These are phyloP conservation scores for Sinhomidia bicolor DNA, from an alignment of 2,888 invertebrate genomes.

Conservation along the genomic window DNA sequence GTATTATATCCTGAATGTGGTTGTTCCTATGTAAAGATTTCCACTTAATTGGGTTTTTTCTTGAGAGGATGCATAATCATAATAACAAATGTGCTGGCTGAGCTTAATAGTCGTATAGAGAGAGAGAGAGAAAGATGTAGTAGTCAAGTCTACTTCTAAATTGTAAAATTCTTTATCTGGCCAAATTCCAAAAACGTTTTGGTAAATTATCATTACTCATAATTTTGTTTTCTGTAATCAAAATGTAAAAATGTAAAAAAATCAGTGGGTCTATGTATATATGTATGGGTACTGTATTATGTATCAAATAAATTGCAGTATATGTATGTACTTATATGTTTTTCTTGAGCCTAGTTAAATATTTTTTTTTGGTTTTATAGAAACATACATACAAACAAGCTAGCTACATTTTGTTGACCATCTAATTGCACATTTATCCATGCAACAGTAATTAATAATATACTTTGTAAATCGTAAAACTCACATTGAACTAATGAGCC, in stretches of 20 bases:
- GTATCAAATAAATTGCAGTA: conserved; percentile 58
- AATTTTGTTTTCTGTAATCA: conserved; percentile 44
- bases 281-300: not conserved
- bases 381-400: not conserved
- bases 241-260: conserved; percentile 68
- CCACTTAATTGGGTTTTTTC: not conserved
- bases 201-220: not conserved
- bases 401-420: not conserved
- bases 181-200: not conserved
- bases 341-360: conserved; percentile 54
- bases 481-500: conserved; percentile 30
- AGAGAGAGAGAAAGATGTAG: too few relatives aligned
- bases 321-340: too few relatives aligned
- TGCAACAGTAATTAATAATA: too few relatives aligned
- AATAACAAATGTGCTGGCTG: conserved; percentile 8
- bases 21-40: too few relatives aligned
- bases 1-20: not conserved
- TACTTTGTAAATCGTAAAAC: not conserved
- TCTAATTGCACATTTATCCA: not conserved
- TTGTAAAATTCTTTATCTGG: not conserved
- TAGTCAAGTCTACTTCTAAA: not conserved
- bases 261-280: conserved; percentile 49
- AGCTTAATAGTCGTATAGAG: not conserved
- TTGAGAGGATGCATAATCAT: not conserved
- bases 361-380: too few relatives aligned